Conservation (phyloP, 2,113 vertebrate species). For the Percina caprodes region DNA sequence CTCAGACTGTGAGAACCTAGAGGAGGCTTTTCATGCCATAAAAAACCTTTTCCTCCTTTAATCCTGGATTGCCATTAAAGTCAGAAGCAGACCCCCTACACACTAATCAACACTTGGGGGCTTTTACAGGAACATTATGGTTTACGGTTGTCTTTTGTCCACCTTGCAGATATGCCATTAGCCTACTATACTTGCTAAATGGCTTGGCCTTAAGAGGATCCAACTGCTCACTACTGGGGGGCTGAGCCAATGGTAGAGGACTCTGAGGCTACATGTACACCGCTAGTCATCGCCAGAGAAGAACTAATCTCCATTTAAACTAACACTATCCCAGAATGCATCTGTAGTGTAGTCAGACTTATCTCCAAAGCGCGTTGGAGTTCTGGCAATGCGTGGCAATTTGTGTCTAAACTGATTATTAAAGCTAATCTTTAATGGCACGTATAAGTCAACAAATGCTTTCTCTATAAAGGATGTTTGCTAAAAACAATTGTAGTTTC, state of each 20-base stretch:
- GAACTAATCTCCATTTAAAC: no score
- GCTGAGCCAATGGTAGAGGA: background rate
- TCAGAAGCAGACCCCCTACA: background rate
- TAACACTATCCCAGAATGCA: no score
- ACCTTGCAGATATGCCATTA: background rate
- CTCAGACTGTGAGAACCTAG: constrained; percentile 26
- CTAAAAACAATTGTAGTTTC: background rate
- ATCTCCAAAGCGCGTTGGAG: no score
- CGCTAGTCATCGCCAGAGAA: no score
- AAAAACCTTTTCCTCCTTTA: constrained; percentile 8
- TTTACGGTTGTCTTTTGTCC: background rate
- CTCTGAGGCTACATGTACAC: background rate
- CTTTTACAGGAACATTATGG: constrained; percentile 1
- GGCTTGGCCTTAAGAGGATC: background rate
- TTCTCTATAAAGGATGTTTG: background rate
- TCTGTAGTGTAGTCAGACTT: no score
- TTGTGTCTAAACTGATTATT: no score
- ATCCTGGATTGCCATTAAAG: constrained; percentile 8
- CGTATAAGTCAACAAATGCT: background rate
- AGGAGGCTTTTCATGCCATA: constrained; percentile 2
- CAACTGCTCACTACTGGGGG: background rate
- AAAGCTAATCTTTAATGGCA: background rate
- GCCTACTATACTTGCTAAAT: background rate
- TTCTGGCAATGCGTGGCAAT: no score
- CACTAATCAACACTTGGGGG: background rate